A percentile compares a stretch with the other conserved stretches of the same genome.
phyloP scores from a whole-genome alignment of 2,888 invertebrate species.

The Busseola fusca region DNA sequence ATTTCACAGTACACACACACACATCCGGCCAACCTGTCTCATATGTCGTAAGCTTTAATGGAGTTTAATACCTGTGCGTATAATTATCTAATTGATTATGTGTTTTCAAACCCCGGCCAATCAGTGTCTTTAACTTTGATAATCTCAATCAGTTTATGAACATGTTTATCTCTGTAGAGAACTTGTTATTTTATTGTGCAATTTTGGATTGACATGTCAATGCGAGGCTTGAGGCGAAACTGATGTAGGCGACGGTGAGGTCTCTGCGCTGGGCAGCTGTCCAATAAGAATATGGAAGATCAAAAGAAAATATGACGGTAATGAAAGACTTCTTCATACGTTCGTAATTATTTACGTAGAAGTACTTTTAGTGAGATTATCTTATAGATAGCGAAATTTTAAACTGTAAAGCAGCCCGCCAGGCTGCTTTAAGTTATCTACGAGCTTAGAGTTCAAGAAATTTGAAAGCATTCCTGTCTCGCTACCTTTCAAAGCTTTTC shows the following conservation, averaged over 20 bases:
- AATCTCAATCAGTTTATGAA: constrained; percentile 51
- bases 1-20: constrained; percentile 14
- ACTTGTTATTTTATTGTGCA: constrained; percentile 27
- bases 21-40: constrained; percentile 58
- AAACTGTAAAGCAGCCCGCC: not conserved
- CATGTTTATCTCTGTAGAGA: constrained; percentile 34
- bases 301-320: not conserved
- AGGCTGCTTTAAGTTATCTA: not conserved
- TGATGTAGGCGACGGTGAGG: not conserved
- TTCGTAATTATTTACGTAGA: not conserved
- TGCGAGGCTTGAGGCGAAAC: not conserved
- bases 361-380: not conserved
- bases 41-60: constrained; percentile 57
- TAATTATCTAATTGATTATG: constrained; percentile 61
- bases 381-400: not conserved
- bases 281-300: too few species aligned
- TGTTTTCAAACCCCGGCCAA: constrained; percentile 54
- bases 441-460: not conserved
- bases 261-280: too few species aligned
- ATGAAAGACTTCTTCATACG: not conserved
- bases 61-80: constrained; percentile 48
- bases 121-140: constrained; percentile 57
- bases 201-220: constrained; percentile 37
- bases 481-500: not conserved
- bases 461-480: not conserved